phyloP scores from a whole-genome alignment of 2,888 invertebrate species.

The Magallana nippona region DNA sequence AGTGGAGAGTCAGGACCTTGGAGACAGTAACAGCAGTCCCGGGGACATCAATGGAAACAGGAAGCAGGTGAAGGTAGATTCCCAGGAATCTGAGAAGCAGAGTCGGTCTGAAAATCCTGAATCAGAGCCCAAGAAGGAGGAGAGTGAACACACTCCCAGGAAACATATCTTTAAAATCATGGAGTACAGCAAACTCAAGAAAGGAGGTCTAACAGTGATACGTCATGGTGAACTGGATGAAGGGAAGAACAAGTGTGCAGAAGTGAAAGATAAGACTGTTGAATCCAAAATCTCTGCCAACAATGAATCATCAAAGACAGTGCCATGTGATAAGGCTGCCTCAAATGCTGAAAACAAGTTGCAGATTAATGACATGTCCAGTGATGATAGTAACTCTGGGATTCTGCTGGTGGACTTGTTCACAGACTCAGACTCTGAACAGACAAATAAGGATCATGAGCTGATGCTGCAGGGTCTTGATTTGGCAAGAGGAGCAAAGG shows the following conservation, averaged over 20 bases:
- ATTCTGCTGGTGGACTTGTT: slow-evolving; percentile 44
- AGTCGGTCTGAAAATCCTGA: not conserved
- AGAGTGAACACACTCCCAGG: slow-evolving; percentile 11
- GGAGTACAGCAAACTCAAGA: slow-evolving; percentile 20
- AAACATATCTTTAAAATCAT: slow-evolving; percentile 10
- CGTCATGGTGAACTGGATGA: not conserved
- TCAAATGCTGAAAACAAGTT: not conserved
- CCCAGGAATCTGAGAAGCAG: not conserved
- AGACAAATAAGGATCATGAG: slow-evolving; percentile 23
- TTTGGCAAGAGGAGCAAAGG: slow-evolving; percentile 35
- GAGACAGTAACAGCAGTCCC: not conserved
- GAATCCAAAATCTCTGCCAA: not conserved
- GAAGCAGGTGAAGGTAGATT: not conserved
- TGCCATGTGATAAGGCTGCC: not conserved
- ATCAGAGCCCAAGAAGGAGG: not conserved
- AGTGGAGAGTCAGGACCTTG: not conserved
- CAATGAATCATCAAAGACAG: not conserved
- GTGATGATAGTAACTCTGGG: slow-evolving; percentile 35
- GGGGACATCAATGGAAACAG: slow-evolving; percentile 32
- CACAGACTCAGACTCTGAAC: slow-evolving; percentile 41
- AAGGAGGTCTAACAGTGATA: slow-evolving; percentile 12
- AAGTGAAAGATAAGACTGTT: slow-evolving; percentile 29
- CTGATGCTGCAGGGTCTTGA: slow-evolving; percentile 41
- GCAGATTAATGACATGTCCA: not conserved
- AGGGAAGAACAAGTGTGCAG: slow-evolving; percentile 24